Evolutionary conservation across 2,797 vertebrate species (phyloP), one percentile per base, ranked within the genome.

Genomic region (Girardinus metallicus): DNA sequence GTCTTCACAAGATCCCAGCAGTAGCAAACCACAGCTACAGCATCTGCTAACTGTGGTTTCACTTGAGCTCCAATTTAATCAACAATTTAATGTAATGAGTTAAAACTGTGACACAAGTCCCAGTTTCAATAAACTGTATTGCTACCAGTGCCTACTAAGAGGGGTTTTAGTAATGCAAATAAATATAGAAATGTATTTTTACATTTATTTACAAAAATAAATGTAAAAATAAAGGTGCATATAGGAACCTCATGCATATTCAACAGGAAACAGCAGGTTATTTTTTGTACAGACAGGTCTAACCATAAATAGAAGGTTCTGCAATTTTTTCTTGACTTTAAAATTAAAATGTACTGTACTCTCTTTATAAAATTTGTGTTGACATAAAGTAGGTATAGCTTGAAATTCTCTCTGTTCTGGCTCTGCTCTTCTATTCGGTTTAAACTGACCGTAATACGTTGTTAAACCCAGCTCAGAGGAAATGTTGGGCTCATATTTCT

Each of bases 1-100:
- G 89, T 90, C 87, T 88, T 91, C 87, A 83, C 82, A 66, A 88
- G 89, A 94, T 92, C 91, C 84, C 90, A 92, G 83, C 82, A 81
- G 74, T 84, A 76, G 81, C 43, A 68, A 85, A 92, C 94, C 93
- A 80, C 94, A 93, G 83, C 71, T 77, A 92, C 91, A 91, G 77
- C 92, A 93, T 81, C 66, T 70, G 74, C 80, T 87, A 82, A 82
- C 87, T 86, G 87, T 91, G 85, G 87, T 84, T 80, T 83, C 79
- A 91, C 91, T 87, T 87, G 86, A 93, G 76, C 85, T 82, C 80
- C 85, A 85, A 83, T 36, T 82, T 82, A 90, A 89, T 93, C 85
- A 93, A 85, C 9, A 74, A n/a, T n/a, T n/a, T n/a, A 78, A 84
- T 53, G 53, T 76, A 66, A 78, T 74, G 66, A 39, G 29, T 46